phyloP scores from a whole-genome alignment of 1,140 invertebrate species.

The Cydia strobilella region DNA sequence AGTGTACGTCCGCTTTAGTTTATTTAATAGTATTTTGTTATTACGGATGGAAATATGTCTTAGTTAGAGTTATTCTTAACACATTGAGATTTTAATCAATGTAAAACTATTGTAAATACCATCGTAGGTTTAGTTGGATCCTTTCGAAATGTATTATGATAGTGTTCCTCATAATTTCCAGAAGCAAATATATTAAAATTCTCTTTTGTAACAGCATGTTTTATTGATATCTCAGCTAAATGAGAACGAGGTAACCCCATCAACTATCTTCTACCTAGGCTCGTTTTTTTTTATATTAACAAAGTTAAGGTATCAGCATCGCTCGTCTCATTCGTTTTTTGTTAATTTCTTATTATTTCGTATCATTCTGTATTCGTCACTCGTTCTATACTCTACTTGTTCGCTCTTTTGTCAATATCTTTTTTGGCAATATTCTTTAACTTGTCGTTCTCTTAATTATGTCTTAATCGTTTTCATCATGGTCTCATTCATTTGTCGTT shows the following conservation, averaged over 20 bases:
- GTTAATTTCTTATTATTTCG: too few relatives aligned
- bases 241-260: not conserved
- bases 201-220: slow-evolving; percentile 47
- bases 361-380: too few relatives aligned
- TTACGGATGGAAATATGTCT: slow-evolving; percentile 31
- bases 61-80: slow-evolving; percentile 28
- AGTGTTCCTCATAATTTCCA: slow-evolving; percentile 43
- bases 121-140: slow-evolving; percentile 44
- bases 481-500: too few relatives aligned
- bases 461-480: too few relatives aligned
- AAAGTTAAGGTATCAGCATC: too few relatives aligned
- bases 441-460: too few relatives aligned
- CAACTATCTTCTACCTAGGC: not conserved
- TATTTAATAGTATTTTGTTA: slow-evolving; percentile 31
- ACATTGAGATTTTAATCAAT: slow-evolving; percentile 38
- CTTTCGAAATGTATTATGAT: slow-evolving; percentile 45
- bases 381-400: too few relatives aligned
- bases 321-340: too few relatives aligned
- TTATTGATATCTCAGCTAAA: slow-evolving; percentile 37
- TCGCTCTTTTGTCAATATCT: too few relatives aligned
- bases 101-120: slow-evolving; percentile 59
- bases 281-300: not conserved
- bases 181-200: slow-evolving; percentile 51
- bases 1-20: slow-evolving; percentile 30
- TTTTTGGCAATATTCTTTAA: too few relatives aligned